A percentile compares a stretch with the other conserved stretches of the same genome.
Evolutionary conservation across 2,888 invertebrate genomes (phyloP).

Genomic region (Drosophila borealis): DNA sequence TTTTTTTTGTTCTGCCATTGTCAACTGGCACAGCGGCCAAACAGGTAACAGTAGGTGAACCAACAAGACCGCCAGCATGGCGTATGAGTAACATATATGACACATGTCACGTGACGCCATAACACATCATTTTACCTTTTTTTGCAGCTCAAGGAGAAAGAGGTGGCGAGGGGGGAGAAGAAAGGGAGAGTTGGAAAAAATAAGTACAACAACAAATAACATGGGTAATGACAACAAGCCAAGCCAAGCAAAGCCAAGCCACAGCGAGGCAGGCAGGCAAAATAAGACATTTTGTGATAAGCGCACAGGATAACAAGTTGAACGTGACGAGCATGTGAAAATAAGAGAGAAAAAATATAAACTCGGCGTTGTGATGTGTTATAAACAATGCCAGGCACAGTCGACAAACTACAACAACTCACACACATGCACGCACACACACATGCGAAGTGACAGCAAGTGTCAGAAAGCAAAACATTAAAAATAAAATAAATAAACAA

Average conservation of each 20-base stretch:
- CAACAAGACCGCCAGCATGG: slow-evolving; percentile 35
- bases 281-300: slow-evolving; percentile 72
- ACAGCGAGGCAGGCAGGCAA: slow-evolving; percentile 46
- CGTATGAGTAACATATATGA: slow-evolving; percentile 63
- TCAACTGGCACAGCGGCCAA: slow-evolving; percentile 1
- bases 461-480: slow-evolving; percentile 61
- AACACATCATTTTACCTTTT: slow-evolving; percentile 63
- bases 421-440: slow-evolving; percentile 15
- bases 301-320: slow-evolving; percentile 69
- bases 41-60: slow-evolving; percentile 15
- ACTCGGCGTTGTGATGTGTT: slow-evolving; percentile 50
- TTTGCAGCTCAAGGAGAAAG: slow-evolving; percentile 1
- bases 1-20: not conserved
- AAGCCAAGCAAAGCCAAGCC: slow-evolving; percentile 17
- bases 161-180: not conserved
- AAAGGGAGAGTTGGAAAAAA: not conserved
- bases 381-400: slow-evolving; percentile 63
- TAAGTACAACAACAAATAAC: slow-evolving; percentile 39
- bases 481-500: slow-evolving; percentile 50
- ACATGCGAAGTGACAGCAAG: slow-evolving; percentile 52
- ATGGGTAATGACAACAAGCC: slow-evolving; percentile 59
- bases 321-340: slow-evolving; percentile 65
- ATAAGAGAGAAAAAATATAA: slow-evolving; percentile 37
- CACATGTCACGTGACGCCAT: slow-evolving; percentile 70
- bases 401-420: slow-evolving; percentile 46